Conservation (phyloP, 2,888 invertebrate species). For the Villa cingulata region DNA sequence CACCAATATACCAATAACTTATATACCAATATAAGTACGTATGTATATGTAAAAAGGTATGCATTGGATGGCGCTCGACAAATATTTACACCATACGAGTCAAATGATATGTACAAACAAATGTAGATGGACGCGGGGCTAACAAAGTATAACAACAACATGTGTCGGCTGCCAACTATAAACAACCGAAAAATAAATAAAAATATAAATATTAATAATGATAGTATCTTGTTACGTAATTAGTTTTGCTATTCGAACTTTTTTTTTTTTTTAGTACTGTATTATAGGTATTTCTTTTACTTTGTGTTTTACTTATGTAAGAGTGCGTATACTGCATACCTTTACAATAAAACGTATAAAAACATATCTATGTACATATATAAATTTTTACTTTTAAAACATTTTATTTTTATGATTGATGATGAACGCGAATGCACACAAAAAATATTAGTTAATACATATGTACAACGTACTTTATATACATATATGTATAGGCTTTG, state of each 20-base stretch:
- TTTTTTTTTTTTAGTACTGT: neutral
- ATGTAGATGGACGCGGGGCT: neutral
- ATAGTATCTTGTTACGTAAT: conserved; percentile 7
- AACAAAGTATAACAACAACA: neutral
- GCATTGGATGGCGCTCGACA: conserved; percentile 1
- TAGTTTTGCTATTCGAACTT: conserved; percentile 6
- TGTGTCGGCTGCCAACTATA: conserved; percentile 3
- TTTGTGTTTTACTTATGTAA: no score
- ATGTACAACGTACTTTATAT: no score
- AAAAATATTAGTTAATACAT: no score
- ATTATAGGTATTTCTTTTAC: neutral
- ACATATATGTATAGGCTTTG: neutral
- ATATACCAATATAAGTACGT: no score
- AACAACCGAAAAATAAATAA: neutral
- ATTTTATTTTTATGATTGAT: neutral
- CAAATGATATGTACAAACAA: neutral
- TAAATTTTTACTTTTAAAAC: no score
- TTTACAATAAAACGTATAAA: no score
- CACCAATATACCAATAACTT: no score
- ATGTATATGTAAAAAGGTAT: neutral
- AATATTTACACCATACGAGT: conserved; percentile 3
- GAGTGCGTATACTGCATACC: no score
- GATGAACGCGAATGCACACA: no score
- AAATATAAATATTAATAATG: no score
- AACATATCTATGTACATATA: no score